Evolutionary conservation across 2,797 vertebrate genomes (phyloP).

Genomic region (Cyclopterus lumpus): DNA sequence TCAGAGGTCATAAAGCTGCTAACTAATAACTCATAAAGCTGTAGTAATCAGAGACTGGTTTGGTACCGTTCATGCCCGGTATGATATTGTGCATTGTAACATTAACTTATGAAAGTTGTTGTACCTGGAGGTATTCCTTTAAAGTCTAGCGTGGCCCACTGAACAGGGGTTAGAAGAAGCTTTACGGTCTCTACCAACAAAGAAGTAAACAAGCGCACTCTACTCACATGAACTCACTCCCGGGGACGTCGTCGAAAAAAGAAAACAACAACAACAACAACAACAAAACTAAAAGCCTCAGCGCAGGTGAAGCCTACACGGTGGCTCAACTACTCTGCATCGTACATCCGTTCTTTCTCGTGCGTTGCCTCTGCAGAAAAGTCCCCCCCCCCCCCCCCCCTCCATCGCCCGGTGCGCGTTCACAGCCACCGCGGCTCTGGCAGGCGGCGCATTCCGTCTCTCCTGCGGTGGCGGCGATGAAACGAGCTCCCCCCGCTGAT

Average conservation of each 20-base stretch:
- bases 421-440: background rate
- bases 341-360: background rate
- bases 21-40: too few relatives aligned
- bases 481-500: constrained; percentile 3
- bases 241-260: background rate
- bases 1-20: too few relatives aligned
- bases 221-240: constrained; percentile 35
- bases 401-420: too few relatives aligned
- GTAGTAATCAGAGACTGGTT: too few relatives aligned
- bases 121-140: background rate
- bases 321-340: background rate
- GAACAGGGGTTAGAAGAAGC: too few relatives aligned
- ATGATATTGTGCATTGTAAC: background rate
- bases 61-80: too few relatives aligned
- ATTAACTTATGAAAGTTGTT: background rate
- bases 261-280: background rate
- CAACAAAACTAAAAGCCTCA: background rate
- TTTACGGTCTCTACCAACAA: background rate
- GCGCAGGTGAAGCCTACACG: background rate
- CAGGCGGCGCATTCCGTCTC: background rate
- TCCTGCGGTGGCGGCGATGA: background rate
- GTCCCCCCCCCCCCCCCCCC: background rate
- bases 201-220: background rate
- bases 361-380: background rate
- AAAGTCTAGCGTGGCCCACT: too few relatives aligned